Percentiles rank a stretch among this genome's conserved stretches.
Conservation (phyloP, 2,113 vertebrate genomes). For the Alces alces region DNA sequence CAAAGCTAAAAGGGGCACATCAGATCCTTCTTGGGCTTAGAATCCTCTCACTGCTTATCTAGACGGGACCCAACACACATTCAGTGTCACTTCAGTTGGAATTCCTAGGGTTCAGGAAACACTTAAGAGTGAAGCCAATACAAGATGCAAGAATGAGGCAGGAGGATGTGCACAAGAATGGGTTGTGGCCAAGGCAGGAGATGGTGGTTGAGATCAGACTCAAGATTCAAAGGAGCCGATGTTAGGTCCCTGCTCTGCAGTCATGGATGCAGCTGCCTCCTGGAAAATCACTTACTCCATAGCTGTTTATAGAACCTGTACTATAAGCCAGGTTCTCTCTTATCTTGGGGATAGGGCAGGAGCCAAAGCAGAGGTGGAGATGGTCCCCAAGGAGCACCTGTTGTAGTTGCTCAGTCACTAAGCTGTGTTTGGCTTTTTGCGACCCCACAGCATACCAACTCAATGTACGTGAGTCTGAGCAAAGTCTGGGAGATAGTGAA, state of each 20-base stretch:
- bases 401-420: not conserved
- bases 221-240: not conserved
- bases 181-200: not conserved
- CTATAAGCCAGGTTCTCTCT: not conserved
- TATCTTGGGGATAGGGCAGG: not conserved
- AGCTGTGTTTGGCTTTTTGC: not conserved
- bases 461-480: not conserved
- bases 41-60: not conserved
- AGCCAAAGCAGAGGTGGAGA: not conserved
- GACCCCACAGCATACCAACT: not conserved
- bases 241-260: not conserved
- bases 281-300: not conserved
- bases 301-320: not conserved
- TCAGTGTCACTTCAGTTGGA: rapidly evolving
- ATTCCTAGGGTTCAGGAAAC: not conserved
- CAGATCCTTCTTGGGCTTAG: not conserved
- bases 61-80: rapidly evolving
- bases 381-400: not conserved
- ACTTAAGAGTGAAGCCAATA: too few species aligned
- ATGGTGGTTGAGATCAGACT: rapidly evolving
- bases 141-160: rapidly evolving
- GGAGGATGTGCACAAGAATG: rapidly evolving
- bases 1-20: not conserved
- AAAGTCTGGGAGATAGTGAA: not conserved
- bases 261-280: not conserved